phyloP scores from a whole-genome alignment of 2,888 invertebrate species.

The Amphipoea oculea region DNA sequence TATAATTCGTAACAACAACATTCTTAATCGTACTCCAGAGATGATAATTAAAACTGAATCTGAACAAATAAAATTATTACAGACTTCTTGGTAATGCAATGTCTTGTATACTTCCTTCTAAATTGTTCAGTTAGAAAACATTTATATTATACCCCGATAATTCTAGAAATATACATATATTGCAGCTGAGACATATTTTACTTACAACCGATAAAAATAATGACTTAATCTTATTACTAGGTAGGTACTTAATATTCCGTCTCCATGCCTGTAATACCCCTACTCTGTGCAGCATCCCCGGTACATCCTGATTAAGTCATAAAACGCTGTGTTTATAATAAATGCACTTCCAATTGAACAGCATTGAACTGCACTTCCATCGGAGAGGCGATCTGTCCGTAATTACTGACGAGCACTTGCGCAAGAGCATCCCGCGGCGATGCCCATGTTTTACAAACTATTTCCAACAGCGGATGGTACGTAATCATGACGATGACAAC shows the following conservation, averaged over 20 bases:
- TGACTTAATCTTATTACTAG: conserved; percentile 15
- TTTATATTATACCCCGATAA: too few relatives aligned
- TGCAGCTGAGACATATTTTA: not conserved
- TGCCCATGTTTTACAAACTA: conserved; percentile 20
- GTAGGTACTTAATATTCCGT: conserved; percentile 19
- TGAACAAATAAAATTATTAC: not conserved
- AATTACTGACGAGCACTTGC: conserved; percentile 42
- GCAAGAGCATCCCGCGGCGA: conserved; percentile 29
- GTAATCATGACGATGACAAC: conserved; percentile 16
- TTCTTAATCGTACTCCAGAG: too few relatives aligned
- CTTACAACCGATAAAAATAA: conserved; percentile 1
- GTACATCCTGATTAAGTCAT: conserved; percentile 43
- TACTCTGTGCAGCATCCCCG: not conserved
- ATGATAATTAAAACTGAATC: not conserved
- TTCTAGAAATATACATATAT: not conserved
- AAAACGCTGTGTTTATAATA: conserved; percentile 51
- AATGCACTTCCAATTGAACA: conserved; percentile 43
- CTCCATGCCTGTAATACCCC: not conserved
- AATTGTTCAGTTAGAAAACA: not conserved
- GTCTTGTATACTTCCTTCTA: not conserved
- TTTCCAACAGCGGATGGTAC: conserved; percentile 2
- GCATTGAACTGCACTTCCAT: not conserved
- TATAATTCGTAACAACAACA: not conserved
- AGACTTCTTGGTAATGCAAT: not conserved
- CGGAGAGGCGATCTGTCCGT: conserved; percentile 17